Conservation (phyloP, 2,113 vertebrate genomes). For the Narcine bancroftii region DNA sequence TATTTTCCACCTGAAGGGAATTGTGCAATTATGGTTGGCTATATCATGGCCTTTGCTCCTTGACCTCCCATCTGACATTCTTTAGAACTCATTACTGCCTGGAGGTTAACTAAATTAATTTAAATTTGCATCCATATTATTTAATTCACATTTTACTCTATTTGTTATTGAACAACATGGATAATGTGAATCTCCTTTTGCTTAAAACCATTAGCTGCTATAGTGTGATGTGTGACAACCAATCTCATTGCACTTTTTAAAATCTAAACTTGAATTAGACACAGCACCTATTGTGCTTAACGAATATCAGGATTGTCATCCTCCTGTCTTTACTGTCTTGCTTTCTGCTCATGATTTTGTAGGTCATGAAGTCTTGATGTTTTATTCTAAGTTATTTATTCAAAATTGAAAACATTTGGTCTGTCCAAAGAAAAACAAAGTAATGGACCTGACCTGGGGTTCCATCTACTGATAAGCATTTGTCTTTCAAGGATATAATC, state of each 20-base stretch:
- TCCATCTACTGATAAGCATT: constrained; percentile 1
- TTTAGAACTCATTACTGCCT: not conserved
- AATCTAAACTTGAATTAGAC: not conserved
- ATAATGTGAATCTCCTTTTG: not conserved
- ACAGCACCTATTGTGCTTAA: not conserved
- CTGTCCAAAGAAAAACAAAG: not conserved
- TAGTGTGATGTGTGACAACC: not conserved
- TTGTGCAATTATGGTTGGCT: not conserved
- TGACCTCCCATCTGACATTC: not conserved
- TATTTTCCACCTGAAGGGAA: not conserved
- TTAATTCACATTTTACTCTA: not conserved
- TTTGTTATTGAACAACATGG: not conserved
- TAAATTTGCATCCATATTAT: not conserved
- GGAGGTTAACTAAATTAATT: not conserved
- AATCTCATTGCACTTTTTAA: not conserved
- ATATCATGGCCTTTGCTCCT: not conserved
- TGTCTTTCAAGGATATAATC: not conserved
- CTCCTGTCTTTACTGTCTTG: not conserved
- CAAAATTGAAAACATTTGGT: not conserved
- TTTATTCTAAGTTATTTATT: not conserved
- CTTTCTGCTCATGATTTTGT: not conserved
- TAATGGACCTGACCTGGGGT: not conserved
- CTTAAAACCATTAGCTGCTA: not conserved
- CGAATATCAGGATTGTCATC: not conserved
- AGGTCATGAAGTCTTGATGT: not conserved